Evolutionary conservation across 2,888 invertebrate genomes (phyloP).

Genomic region (Lasius fuliginosus): DNA sequence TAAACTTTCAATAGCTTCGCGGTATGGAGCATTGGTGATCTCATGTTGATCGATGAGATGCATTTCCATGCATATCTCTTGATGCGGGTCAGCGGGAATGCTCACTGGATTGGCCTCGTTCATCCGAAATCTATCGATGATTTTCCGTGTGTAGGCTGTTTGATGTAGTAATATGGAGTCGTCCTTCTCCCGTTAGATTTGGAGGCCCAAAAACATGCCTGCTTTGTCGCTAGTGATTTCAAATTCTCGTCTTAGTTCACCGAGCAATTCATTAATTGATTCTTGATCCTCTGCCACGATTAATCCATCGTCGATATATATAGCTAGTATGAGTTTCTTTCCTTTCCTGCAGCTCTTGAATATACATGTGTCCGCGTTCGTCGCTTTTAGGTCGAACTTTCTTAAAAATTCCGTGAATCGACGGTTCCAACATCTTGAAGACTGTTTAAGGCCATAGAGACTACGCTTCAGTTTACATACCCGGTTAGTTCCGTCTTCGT

Average conservation of each 20-base stretch:
- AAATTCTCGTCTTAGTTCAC: not conserved
- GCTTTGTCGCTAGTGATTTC: not conserved
- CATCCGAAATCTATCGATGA: not conserved
- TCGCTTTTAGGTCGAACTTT: not conserved
- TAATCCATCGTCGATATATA: not conserved
- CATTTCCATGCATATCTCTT: not conserved
- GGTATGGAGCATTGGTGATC: not conserved
- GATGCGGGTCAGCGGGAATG: not conserved
- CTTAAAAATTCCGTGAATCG: not conserved
- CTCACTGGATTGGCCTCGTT: not conserved
- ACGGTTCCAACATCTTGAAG: not conserved
- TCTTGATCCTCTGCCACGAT: not conserved
- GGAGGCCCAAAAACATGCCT: not conserved
- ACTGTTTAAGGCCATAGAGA: not conserved
- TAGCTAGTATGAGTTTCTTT: not conserved
- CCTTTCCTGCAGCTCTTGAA: not conserved
- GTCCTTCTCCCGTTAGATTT: not conserved
- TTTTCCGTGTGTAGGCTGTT: not conserved
- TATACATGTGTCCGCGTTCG: not conserved
- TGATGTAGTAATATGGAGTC: not conserved
- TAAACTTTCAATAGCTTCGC: not conserved
- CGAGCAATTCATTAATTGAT: not conserved
- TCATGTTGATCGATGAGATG: no score
- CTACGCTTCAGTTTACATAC: not conserved
- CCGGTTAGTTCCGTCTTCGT: not conserved